Evolutionary conservation across 2,888 invertebrate species (phyloP), one percentile per base, ranked within the genome.

Genomic region (Eledona agricola): DNA sequence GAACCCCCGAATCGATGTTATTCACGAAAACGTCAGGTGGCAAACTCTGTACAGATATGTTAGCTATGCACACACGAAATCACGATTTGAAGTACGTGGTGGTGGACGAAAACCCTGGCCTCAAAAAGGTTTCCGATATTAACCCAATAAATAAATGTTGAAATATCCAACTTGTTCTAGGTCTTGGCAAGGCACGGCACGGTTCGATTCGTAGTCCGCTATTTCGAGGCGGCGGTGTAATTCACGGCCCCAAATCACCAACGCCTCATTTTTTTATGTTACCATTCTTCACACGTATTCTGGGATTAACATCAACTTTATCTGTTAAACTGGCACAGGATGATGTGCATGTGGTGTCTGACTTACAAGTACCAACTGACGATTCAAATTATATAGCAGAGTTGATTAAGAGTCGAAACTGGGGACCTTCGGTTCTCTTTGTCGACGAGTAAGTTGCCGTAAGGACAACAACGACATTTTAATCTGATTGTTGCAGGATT

Each of bases 41-140:
- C 96, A 97, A 73, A 78, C 66, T 57, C 80, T 86, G 58, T 96
- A 93, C 73, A 83, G 86, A 72, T 86, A 80, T 78, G 90, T 97
- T 75, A 86, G 88, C 64, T 93, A 87, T 80, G 88, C 87, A 1
- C 81, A 89, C 65, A 83, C 88, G 1, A 89, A 90, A 72, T 85
- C 87, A 0, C 80, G 93, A 46, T 88, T 90, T 0, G 98, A 99
- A 79, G 87, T 91, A 45, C 79, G 85, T 32, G 96, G 96, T 20
- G 93, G 96, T 40, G 94, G 94, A 0, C 81, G 83, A 13, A 98
- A 99, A 68, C 98, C 98, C 0, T 97, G 96, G 96, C 93, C 93
- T 0, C 99, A 99, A 72, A 99, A 99, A 78, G 95, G 96, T 11
- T n/a, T 37, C 26, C n/a, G 3, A 1, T 10, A 20, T 20, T 5